Evolutionary conservation across 23 tunicate species (phyloP).

Genomic region (Styela plicata): DNA sequence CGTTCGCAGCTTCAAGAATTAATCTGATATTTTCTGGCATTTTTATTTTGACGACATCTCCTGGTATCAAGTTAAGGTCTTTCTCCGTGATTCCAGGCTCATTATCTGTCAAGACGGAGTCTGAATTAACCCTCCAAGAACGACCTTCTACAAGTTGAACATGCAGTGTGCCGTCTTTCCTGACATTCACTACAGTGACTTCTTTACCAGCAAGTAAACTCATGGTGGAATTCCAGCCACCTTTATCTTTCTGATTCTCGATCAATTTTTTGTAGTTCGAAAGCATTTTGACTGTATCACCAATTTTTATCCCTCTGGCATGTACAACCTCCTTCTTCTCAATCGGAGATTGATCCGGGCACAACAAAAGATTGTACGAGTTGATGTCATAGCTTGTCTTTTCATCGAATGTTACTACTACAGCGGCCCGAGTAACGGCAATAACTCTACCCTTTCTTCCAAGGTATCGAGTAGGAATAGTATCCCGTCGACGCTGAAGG

Average conservation of each 20-base stretch:
- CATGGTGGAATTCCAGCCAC: conserved; percentile 4
- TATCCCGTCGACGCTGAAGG: conserved; percentile 8
- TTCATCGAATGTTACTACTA: conserved; percentile 19
- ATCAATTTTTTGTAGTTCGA: background rate
- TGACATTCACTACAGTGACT: conserved; percentile 5
- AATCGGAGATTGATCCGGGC: conserved; percentile 11
- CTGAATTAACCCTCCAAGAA: conserved; percentile 4
- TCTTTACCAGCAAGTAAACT: background rate
- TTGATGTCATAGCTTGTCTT: background rate
- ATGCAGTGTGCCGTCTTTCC: background rate
- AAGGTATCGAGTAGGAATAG: background rate
- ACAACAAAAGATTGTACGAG: background rate
- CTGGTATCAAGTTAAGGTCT: background rate
- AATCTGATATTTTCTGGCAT: conserved; percentile 7
- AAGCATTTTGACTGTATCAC: conserved; percentile 9
- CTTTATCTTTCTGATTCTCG: background rate
- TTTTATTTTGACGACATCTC: conserved; percentile 17
- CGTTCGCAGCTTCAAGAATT: background rate
- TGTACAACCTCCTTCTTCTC: background rate
- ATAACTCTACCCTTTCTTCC: conserved; percentile 15
- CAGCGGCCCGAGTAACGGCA: conserved; percentile 1
- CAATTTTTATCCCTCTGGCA: background rate
- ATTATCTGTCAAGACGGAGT: background rate
- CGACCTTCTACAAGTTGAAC: background rate
- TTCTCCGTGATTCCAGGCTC: background rate